Evolutionary conservation across 2,888 invertebrate species (phyloP), one percentile per base, ranked within the genome.

Genomic region (Heteromurus nitidus): DNA sequence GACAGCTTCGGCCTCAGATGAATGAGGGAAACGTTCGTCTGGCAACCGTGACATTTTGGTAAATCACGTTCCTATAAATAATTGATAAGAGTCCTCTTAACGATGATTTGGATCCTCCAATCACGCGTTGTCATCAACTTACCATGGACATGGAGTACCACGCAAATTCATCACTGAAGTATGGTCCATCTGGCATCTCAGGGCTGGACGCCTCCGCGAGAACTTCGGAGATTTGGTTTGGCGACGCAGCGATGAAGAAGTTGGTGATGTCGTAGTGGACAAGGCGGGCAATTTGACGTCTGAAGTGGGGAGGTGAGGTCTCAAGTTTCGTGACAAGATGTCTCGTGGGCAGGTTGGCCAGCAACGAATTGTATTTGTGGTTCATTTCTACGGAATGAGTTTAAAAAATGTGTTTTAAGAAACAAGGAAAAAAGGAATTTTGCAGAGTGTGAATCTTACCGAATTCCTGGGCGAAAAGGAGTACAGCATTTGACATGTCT

Each of bases 301-400:
- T 92, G 64, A 93, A 91, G 7, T 90, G 73, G 11, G 69, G 76
- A 5, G 85, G 92, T 2, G 9, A 20, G 2, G 82, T 84, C 3
- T 86, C 84, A 65, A 89, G 93, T 69, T 86, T 86, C 16, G 88
- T 86, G 83, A 97, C 96, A 0, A 97, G 93, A 89, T 97, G 97
- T 11, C 97, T 92, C 0, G 96, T 95, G 5, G 96, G 95, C 75
- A 97, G 94, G 88, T 97, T 97, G 89, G 96, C 93, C 44, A 97
- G 91, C 9, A 97, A 90, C 11, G 96, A 95, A 89, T 96, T 96
- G 90, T 96, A 97, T 89, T 97, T 96, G 90, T 97, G 96, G 88
- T 96, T 96, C 95, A 97, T 95, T 13, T 95, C 94, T 95, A 80
- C n/a, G n/a, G n/a, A n/a, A n/a, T n/a, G n/a, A n/a, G n/a, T n/a